A percentile compares a stretch with the other conserved stretches of the same genome.
Conservation (phyloP, 1,140 invertebrate genomes). For the Scaptodrosophila lebanonensis region DNA sequence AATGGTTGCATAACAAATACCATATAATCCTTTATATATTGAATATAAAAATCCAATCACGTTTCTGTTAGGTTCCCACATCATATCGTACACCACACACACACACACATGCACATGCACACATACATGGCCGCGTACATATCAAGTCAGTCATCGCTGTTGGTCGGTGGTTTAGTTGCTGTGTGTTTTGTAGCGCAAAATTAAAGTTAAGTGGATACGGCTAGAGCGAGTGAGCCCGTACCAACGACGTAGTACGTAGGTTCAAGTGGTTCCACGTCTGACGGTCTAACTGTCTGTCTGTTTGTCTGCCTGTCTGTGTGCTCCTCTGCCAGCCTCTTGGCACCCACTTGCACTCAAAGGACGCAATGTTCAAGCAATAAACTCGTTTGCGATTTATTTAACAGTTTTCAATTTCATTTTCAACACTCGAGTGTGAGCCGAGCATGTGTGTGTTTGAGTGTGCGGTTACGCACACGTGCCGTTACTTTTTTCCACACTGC, state of each 20-base stretch:
- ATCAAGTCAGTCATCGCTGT: too few species aligned
- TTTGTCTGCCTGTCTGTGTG: conserved; percentile 40
- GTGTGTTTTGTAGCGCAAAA: conserved; percentile 51
- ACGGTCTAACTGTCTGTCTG: conserved; percentile 15
- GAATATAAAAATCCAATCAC: conserved; percentile 75
- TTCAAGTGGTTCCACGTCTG: conserved; percentile 36
- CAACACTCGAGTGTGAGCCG: conserved; percentile 37
- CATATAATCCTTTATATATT: conserved; percentile 75
- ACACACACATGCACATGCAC: too few species aligned
- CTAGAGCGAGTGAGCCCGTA: background rate
- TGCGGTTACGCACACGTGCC: conserved; percentile 58
- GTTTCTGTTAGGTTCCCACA: conserved; percentile 19
- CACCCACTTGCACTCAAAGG: conserved; percentile 6
- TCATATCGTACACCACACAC: too few species aligned
- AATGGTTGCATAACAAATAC: conserved; percentile 43
- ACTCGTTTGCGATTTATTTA: conserved; percentile 71
- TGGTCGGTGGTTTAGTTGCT: too few species aligned
- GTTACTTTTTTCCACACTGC: conserved; percentile 38
- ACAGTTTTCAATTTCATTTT: conserved; percentile 74
- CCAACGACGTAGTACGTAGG: conserved; percentile 24
- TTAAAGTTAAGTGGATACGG: conserved; percentile 54
- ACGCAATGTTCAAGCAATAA: conserved; percentile 29
- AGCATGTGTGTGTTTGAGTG: conserved; percentile 16
- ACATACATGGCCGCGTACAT: too few species aligned
- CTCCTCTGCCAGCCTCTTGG: conserved; percentile 25